Base-by-base conservation (phyloP, 2,113 vertebrate species). In the Catharus fuscescens region DNA sequence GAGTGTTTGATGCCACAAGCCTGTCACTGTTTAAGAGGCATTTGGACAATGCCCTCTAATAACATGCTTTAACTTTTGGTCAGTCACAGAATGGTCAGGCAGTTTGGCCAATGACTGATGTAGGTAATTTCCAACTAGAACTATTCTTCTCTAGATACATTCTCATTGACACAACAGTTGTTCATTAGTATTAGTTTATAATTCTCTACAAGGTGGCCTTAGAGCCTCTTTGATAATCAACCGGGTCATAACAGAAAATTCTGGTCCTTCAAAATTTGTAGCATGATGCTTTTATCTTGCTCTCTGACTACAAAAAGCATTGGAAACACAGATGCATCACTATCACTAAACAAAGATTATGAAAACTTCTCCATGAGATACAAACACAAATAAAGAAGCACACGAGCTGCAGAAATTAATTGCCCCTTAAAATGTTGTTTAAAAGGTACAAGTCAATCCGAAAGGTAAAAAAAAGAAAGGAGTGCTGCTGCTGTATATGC, bases 1-100 rank as follows among this genome's bases (percentile, higher is more conserved):
- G 4, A 21, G 8, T 16, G 9, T 10, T 69, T 2, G 5, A 72
- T 42, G 50, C 5, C 3, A 8, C 0, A 1, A 36, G 32, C 8
- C 14, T 21, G 21, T 14, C 47, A 32, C 18, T 9, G 3, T n/a
- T 71, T n/a, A 45, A 62, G 29, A 9, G 23, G 4, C 38, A n/a
- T 67, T 59, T 76, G 44, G 42, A 77, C 25, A 80, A 42, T 7
- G 38, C 2, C 12, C 10, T 83, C 56, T 17, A 62, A 53, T 12
- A 73, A 44, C 2, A 20, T 14, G 21, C 8, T 29, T 70, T 71
- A 83, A n/a, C 47, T 67, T 77, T 6, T 36, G 60, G 34, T 72
- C 36, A 47, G 40, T 13, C 34, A 24, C 28, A 52, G 70, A 85
- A 3, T 15, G 8, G 31, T 45, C 19, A 59, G 40, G 28, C 45